A percentile compares a stretch with the other conserved stretches of the same genome.
phyloP scores from a whole-genome alignment of 2,797 vertebrate genomes.

The Ceryle rudis region DNA sequence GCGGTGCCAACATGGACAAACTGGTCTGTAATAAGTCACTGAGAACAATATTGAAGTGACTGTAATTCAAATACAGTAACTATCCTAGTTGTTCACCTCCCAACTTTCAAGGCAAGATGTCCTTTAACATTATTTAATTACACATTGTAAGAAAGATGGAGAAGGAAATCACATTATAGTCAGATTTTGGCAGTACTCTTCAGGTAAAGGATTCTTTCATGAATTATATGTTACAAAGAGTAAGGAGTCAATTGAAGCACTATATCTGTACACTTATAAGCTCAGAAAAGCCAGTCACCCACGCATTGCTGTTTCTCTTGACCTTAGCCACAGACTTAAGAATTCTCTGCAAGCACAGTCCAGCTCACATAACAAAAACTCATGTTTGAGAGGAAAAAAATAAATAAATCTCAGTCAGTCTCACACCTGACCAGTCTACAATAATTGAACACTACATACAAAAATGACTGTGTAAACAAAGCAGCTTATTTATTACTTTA shows the following conservation, averaged over 20 bases:
- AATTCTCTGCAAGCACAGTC: background rate
- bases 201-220: background rate
- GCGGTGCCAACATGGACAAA: background rate
- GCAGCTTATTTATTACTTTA: background rate
- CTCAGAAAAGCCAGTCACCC: background rate
- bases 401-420: background rate
- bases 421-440: background rate
- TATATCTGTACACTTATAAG: background rate
- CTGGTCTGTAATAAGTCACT: background rate
- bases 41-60: background rate
- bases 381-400: background rate
- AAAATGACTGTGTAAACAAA: background rate
- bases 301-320: background rate
- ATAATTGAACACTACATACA: background rate
- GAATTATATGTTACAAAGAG: background rate
- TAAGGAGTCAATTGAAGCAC: background rate
- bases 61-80: background rate
- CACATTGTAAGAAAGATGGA: background rate
- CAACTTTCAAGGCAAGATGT: background rate
- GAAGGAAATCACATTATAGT: background rate
- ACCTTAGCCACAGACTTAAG: background rate
- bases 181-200: background rate
- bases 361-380: background rate
- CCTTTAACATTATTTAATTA: background rate
- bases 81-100: background rate